Evolutionary conservation across 1,140 invertebrate species (phyloP).

Genomic region (Euwallacea fornicatus): DNA sequence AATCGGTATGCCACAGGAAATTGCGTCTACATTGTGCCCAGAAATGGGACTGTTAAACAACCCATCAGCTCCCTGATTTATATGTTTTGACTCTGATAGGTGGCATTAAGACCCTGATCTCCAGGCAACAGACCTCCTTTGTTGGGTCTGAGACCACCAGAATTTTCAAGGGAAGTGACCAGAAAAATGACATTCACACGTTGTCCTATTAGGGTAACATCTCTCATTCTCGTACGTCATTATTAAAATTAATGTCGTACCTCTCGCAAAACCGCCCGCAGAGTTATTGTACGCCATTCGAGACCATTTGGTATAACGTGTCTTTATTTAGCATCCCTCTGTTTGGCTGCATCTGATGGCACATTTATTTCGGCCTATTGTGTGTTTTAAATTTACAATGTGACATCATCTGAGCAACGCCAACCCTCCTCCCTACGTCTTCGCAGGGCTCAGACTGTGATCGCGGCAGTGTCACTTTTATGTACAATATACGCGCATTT

Average conservation of each 20-base stretch:
- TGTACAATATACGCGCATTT: slow-evolving; percentile 7
- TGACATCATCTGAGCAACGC: neutral
- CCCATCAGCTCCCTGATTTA: neutral
- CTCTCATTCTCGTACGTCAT: slow-evolving; percentile 26
- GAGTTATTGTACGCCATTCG: slow-evolving; percentile 20
- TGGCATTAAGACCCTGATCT: neutral
- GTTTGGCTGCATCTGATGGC: slow-evolving; percentile 19
- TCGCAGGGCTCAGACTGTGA: slow-evolving; percentile 10
- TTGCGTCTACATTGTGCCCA: neutral
- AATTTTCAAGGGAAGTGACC: slow-evolving; percentile 20
- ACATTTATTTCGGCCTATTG: slow-evolving; percentile 25
- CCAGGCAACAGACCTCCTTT: neutral
- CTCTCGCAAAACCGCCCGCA: slow-evolving; percentile 23
- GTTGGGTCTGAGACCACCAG: slow-evolving; percentile 14
- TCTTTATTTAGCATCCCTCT: slow-evolving; percentile 23
- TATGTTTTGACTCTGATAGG: slow-evolving; percentile 8
- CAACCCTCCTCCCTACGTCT: neutral
- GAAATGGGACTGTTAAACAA: too few species aligned
- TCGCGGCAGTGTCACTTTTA: neutral
- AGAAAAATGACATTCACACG: slow-evolving; percentile 34
- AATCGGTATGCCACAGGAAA: neutral
- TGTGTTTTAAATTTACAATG: slow-evolving; percentile 28
- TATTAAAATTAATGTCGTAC: slow-evolving; percentile 35
- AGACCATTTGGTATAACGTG: slow-evolving; percentile 31
- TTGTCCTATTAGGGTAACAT: slow-evolving; percentile 35